Base-by-base conservation (phyloP, 35 echinoderm and acorn worm genomes). In the Amphiura filiformis region DNA sequence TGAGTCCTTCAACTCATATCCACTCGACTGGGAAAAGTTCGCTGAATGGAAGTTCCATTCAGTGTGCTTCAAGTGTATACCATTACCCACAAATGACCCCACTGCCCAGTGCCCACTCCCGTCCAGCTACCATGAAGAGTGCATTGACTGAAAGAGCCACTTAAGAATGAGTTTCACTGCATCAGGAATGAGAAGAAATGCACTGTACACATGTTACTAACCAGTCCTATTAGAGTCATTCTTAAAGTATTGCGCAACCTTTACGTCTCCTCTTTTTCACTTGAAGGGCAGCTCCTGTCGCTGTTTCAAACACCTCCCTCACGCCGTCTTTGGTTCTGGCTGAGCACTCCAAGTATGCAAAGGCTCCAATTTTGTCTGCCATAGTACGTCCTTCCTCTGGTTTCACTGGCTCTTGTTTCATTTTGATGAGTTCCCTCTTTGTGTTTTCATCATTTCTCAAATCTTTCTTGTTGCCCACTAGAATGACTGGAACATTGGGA, bases 381-480 rank as follows among this genome's bases (percentile, higher is more conserved):
- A 99, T 99, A 34, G 83, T 65, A 39, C 90, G 87, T 31, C 89
- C 96, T 75, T 99, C 96, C 22, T 90, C 86, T 57, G 76, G 44
- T 86, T 93, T 99, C 17, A 99, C 96, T 76, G 96, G 96, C 80
- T 99, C 96, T 56, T 99, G 96, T 33, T 99, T 99, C 96, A 93
- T 99, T 87, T 94, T 99, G 15, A 75, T 42, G 57, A 99, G 81
- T 61, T 99, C 96, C 34, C 84, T 87, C 77, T 56, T 92, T 31
- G 93, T 99, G 65, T 86, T 84, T 34, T 99, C 96, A 61, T 99
- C 96, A 65, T 90, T 90, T 80, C 96, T 84, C 76, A 99, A 81
- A 88, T 99, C 96, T 77, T 95, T 99, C 87, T 99, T 99, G 90
- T 99, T 99, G 18, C 93, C 96, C 36, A 99, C 93, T 52, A 99